Conservation (phyloP, 2,888 invertebrate genomes). For the Rhamphomyia laevipes region DNA sequence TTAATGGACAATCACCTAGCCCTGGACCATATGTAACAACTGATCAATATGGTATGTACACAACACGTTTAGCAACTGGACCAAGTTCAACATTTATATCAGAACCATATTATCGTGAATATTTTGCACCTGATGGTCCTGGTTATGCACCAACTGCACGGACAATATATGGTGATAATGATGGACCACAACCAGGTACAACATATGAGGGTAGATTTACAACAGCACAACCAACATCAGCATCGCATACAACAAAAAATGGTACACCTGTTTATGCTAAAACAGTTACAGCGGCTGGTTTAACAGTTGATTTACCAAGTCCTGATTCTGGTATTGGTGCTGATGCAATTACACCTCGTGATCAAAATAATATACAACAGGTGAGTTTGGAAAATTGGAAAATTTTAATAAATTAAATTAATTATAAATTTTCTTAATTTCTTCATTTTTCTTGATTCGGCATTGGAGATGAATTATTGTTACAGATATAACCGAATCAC, state of each 20-base stretch:
- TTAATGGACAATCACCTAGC: conserved; percentile 36
- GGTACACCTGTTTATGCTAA: conserved; percentile 36
- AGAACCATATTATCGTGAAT: conserved; percentile 66
- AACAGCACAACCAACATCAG: conserved; percentile 20
- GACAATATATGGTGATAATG: conserved; percentile 30
- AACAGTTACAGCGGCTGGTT: conserved; percentile 58
- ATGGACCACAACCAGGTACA: conserved; percentile 31
- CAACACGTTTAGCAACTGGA: conserved; percentile 31
- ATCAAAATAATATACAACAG: conserved; percentile 82
- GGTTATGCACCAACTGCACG: conserved; percentile 34
- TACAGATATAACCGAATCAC: too few species aligned
- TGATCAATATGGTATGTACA: conserved; percentile 38
- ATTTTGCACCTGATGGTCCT: conserved; percentile 51
- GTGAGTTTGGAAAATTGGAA: conserved; percentile 43
- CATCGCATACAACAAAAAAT: conserved; percentile 22
- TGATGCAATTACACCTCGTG: conserved; percentile 82
- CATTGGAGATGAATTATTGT: too few species aligned
- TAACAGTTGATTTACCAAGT: conserved; percentile 88
- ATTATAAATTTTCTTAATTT: too few species aligned
- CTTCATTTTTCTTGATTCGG: too few species aligned
- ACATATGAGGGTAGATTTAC: conserved; percentile 36
- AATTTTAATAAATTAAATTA: too few species aligned
- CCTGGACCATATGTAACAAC: conserved; percentile 37
- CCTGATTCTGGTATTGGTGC: conserved; percentile 94
- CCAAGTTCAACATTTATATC: conserved; percentile 47